These are phyloP conservation scores for Anarsia innoxiella DNA, from an alignment of 2,888 invertebrate species.

Conservation along the genomic window DNA sequence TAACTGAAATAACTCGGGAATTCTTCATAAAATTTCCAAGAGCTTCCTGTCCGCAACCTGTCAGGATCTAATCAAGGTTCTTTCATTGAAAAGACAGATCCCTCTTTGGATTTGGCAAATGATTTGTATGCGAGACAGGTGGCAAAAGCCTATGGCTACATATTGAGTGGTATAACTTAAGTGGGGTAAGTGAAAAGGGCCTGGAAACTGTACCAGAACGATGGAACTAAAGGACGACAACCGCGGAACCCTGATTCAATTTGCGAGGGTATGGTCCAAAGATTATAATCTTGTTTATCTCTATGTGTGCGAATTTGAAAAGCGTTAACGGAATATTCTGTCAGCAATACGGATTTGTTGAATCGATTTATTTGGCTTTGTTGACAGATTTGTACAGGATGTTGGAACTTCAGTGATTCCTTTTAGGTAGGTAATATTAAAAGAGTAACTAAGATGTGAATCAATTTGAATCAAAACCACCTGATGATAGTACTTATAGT, in stretches of 20 bases:
- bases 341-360: neutral
- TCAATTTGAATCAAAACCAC: no score
- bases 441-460: neutral
- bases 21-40: no score
- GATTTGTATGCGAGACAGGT: no score
- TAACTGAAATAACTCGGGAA: no score
- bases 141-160: no score
- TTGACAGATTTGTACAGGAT: neutral
- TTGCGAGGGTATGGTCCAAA: neutral
- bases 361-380: neutral
- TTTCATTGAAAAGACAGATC: no score
- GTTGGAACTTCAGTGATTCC: neutral
- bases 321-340: neutral
- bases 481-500: no score
- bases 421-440: neutral
- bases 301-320: neutral
- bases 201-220: neutral
- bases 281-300: no score
- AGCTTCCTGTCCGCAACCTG: no score
- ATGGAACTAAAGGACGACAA: neutral
- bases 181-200: neutral
- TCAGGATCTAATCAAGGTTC: no score
- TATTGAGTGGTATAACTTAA: neutral
- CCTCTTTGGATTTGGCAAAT: no score
- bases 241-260: neutral